These are phyloP conservation scores for Philopedon plagiatum DNA, from an alignment of 2,888 invertebrate species.

Conservation along the genomic window DNA sequence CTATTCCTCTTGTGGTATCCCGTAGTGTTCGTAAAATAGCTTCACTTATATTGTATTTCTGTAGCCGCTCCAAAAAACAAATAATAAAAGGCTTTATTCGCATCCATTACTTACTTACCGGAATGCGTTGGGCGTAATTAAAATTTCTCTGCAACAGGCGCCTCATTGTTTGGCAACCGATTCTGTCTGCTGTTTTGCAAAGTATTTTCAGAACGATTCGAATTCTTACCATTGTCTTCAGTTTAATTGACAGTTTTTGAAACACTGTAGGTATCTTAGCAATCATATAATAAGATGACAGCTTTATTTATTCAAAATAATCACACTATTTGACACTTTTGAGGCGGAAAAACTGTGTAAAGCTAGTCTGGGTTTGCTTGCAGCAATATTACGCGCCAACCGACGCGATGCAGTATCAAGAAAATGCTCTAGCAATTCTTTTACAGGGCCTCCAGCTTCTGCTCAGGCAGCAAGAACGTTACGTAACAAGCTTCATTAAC, in stretches of 20 bases:
- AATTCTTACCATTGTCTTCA: not conserved
- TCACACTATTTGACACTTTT: too few relatives aligned
- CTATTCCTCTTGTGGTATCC: not conserved
- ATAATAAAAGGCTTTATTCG: slow-evolving; percentile 8
- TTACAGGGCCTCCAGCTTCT: too few relatives aligned
- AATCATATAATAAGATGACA: too few relatives aligned
- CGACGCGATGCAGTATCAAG: too few relatives aligned
- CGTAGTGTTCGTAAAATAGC: not conserved
- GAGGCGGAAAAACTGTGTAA: too few relatives aligned
- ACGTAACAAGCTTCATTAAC: too few relatives aligned
- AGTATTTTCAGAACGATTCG: not conserved
- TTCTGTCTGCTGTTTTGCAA: not conserved
- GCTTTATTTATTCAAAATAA: too few relatives aligned
- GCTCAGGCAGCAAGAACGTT: too few relatives aligned
- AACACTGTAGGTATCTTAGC: not conserved
- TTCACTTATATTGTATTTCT: not conserved
- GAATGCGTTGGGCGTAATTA: slow-evolving; percentile 39
- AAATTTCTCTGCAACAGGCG: slow-evolving; percentile 36
- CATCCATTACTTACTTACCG: slow-evolving; percentile 37
- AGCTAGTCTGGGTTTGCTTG: too few relatives aligned
- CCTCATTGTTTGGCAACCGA: slow-evolving; percentile 14
- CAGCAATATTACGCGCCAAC: too few relatives aligned
- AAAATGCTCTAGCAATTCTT: too few relatives aligned
- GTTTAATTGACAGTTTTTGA: not conserved
- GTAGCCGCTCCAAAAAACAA: slow-evolving; percentile 7